Conservation (phyloP, 2,888 invertebrate species). For the Ophion slaviceki region DNA sequence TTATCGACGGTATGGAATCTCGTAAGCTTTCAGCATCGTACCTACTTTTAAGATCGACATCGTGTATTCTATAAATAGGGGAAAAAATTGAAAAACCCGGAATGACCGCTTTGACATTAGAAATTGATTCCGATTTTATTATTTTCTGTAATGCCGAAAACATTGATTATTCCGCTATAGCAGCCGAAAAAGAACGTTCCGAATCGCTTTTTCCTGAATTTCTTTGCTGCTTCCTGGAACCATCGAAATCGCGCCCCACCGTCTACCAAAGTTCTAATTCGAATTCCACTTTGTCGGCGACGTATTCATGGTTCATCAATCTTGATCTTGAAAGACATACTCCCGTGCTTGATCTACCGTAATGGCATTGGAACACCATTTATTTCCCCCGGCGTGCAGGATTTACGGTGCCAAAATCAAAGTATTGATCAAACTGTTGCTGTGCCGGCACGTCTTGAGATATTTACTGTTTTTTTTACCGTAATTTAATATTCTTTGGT, state of each 20-base stretch:
- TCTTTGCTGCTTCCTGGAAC: background rate
- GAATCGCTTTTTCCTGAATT: background rate
- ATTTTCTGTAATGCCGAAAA: background rate
- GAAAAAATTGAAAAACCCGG: background rate
- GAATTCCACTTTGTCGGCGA: conserved; percentile 3
- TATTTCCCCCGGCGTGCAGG: conserved; percentile 1
- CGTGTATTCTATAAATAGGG: background rate
- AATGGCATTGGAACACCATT: conserved; percentile 25
- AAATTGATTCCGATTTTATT: background rate
- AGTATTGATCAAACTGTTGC: conserved; percentile 15
- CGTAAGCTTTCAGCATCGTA: no score
- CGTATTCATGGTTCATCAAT: conserved; percentile 33
- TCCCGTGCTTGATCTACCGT: conserved; percentile 24
- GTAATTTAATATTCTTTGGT: background rate
- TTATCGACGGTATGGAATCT: no score
- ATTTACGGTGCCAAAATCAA: conserved; percentile 6
- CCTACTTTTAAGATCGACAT: background rate
- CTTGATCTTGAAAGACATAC: conserved; percentile 16
- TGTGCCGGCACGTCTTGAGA: background rate
- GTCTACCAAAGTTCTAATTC: conserved; percentile 8
- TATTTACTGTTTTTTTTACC: background rate
- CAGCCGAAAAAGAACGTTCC: background rate
- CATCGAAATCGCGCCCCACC: background rate
- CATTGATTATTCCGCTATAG: background rate
- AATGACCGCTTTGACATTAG: background rate